Evolutionary conservation across 2,113 vertebrate genomes (phyloP).

Genomic region (Phrynosoma blainvillii): DNA sequence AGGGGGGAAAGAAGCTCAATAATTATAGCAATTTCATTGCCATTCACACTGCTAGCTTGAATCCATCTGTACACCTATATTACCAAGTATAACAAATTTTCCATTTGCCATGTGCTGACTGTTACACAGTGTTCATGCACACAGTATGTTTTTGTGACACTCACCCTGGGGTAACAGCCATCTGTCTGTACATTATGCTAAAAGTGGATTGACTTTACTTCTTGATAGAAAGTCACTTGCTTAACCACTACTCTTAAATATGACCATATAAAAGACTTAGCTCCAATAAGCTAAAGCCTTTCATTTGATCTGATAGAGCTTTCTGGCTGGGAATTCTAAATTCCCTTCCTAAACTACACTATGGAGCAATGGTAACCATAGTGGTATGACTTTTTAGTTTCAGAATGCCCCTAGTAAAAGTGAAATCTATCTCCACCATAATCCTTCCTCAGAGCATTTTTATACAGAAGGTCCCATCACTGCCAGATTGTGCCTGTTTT

Average conservation of each 20-base stretch:
- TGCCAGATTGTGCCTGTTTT: neutral
- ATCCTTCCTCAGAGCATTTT: neutral
- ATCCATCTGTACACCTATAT: neutral
- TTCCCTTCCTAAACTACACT: too few relatives aligned
- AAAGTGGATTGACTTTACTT: neutral
- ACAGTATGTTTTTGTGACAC: slow-evolving; percentile 12
- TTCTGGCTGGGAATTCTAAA: too few relatives aligned
- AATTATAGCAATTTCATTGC: neutral
- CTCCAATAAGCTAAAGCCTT: neutral
- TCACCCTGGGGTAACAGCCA: slow-evolving; percentile 7
- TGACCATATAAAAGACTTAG: neutral
- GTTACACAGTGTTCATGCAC: neutral
- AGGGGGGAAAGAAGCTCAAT: neutral
- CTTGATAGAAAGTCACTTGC: neutral
- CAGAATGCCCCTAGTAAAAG: neutral
- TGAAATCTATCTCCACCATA: neutral
- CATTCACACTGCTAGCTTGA: neutral
- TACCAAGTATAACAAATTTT: neutral
- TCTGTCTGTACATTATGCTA: slow-evolving; percentile 1
- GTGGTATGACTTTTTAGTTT: too few relatives aligned
- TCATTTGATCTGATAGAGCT: too few relatives aligned
- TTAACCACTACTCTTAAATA: neutral
- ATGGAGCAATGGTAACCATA: too few relatives aligned
- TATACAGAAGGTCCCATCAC: neutral
- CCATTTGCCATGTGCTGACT: neutral